Percentiles rank a stretch among this genome's conserved stretches.
Evolutionary conservation across 2,888 invertebrate species (phyloP).

Genomic region (Sphaeridia pumilis): DNA sequence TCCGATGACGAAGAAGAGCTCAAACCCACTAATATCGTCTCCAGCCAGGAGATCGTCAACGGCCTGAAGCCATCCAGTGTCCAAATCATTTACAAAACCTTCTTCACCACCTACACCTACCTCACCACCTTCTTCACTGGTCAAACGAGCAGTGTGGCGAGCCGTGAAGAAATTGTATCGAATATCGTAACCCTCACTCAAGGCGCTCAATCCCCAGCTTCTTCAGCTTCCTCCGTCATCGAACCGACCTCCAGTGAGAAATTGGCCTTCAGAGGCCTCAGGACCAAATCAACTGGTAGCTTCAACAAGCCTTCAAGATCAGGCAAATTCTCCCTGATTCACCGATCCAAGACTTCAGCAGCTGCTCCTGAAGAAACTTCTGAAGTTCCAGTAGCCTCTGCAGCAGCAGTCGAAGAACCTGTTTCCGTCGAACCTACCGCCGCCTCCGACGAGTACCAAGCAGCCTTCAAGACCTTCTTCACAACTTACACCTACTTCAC

Average conservation of each 20-base stretch:
- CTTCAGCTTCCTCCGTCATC: slow-evolving; percentile 8
- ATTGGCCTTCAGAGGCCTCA: slow-evolving; percentile 13
- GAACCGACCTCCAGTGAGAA: slow-evolving; percentile 22
- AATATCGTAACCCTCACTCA: slow-evolving; percentile 67
- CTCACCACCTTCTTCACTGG: slow-evolving; percentile 80
- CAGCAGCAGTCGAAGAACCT: neutral
- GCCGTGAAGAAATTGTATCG: slow-evolving; percentile 71
- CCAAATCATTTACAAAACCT: slow-evolving; percentile 71
- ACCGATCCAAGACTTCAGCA: slow-evolving; percentile 13
- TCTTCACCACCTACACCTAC: slow-evolving; percentile 81
- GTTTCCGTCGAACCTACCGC: slow-evolving; percentile 18
- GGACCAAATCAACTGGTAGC: neutral
- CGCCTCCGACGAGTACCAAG: slow-evolving; percentile 1
- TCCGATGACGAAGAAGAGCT: slow-evolving; percentile 33
- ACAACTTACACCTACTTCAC: slow-evolving; percentile 87
- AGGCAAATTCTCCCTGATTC: slow-evolving; percentile 21
- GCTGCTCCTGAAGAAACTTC: neutral
- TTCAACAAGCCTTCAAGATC: neutral
- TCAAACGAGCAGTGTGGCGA: slow-evolving; percentile 64
- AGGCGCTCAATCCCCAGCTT: slow-evolving; percentile 2
- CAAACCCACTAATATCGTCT: slow-evolving; percentile 13
- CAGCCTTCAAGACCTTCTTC: slow-evolving; percentile 57
- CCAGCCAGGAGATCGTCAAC: slow-evolving; percentile 28
- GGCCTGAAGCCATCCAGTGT: slow-evolving; percentile 40
- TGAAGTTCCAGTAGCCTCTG: neutral